These are phyloP conservation scores for Malurus elegans DNA, from an alignment of 2,113 vertebrate species.

Conservation along the genomic window DNA sequence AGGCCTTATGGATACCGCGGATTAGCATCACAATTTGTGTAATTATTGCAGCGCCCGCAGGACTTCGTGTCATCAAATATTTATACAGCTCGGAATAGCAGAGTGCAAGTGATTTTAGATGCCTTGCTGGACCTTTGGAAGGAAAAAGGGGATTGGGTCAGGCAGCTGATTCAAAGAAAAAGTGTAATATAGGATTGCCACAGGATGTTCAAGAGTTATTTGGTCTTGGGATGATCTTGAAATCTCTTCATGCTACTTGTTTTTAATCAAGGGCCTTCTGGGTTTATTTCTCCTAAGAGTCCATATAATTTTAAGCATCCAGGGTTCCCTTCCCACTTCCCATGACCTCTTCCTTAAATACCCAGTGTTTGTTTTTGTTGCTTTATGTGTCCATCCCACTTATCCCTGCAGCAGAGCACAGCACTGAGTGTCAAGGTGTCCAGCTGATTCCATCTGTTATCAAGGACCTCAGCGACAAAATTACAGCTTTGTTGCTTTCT, in stretches of 20 bases:
- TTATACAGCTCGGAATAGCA: slow-evolving; percentile 42
- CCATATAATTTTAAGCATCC: not conserved
- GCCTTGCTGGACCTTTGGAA: slow-evolving; percentile 15
- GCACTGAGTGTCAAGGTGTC: not conserved
- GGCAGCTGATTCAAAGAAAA: not conserved
- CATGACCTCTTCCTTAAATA: not conserved
- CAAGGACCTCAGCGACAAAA: not conserved
- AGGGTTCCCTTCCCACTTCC: not conserved
- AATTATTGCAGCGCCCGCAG: slow-evolving; percentile 64
- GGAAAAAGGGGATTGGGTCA: not conserved
- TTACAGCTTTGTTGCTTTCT: not conserved
- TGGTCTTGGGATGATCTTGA: not conserved
- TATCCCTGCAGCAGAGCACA: not conserved
- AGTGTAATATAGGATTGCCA: not conserved
- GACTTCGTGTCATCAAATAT: slow-evolving; percentile 67
- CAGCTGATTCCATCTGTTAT: not conserved
- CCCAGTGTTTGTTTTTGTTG: not conserved
- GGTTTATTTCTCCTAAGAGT: not conserved
- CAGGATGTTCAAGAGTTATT: not conserved
- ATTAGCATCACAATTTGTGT: slow-evolving; percentile 69
- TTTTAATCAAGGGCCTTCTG: not conserved
- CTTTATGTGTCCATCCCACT: not conserved
- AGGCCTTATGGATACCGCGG: slow-evolving; percentile 51
- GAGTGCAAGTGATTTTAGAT: slow-evolving; percentile 9
- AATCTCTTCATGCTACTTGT: not conserved